Percentiles rank a stretch among this genome's conserved stretches.
Conservation (phyloP, 2,888 invertebrate genomes). For the Onthophagus sagittarius region DNA sequence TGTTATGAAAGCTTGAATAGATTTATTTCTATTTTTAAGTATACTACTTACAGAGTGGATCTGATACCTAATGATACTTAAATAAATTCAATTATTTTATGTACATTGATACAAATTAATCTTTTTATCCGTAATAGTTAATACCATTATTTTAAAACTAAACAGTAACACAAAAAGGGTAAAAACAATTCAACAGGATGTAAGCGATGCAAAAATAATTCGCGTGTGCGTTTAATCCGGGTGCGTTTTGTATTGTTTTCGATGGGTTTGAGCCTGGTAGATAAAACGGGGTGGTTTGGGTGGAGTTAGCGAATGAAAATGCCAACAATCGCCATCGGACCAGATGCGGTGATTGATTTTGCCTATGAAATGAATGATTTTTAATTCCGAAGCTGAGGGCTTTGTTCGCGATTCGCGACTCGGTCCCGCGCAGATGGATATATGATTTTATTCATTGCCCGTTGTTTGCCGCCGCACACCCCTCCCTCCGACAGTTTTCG, state of each 20-base stretch:
- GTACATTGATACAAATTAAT: too few species aligned
- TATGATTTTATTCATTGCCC: constrained; percentile 48
- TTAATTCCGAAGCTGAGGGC: constrained; percentile 44
- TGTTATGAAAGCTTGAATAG: too few species aligned
- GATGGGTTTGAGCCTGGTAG: neutral
- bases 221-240: neutral
- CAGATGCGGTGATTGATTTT: constrained; percentile 46
- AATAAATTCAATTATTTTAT: too few species aligned
- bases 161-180: neutral
- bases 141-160: neutral
- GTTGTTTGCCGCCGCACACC: constrained; percentile 37
- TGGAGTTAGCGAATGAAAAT: neutral
- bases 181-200: neutral
- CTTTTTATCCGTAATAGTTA: too few species aligned
- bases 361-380: constrained; percentile 48
- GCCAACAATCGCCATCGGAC: constrained; percentile 22
- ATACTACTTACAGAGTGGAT: too few species aligned
- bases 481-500: neutral
- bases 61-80: too few species aligned
- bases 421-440: constrained; percentile 42
- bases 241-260: neutral
- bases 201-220: neutral
- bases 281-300: neutral
- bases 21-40: too few species aligned
- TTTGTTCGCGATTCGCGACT: constrained; percentile 39